Conservation (phyloP, 37 sponge, comb jelly and placozoan genomes). For the Amphimedon queenslandica region DNA sequence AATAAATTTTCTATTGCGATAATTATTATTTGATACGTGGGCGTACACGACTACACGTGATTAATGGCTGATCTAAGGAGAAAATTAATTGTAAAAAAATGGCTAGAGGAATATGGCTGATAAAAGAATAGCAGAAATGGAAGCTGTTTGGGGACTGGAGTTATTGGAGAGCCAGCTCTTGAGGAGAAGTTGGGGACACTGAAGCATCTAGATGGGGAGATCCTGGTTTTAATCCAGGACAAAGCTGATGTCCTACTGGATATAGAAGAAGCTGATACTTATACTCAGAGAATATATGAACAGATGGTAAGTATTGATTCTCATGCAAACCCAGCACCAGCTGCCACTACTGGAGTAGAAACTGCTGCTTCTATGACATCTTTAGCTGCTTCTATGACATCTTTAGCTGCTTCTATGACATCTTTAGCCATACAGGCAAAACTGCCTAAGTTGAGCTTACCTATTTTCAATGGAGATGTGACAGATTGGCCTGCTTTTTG, state of each 20-base stretch:
- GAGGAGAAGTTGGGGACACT: not conserved
- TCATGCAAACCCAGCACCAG: not conserved
- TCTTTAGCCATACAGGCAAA: too few relatives aligned
- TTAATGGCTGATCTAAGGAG: too few relatives aligned
- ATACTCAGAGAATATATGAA: not conserved
- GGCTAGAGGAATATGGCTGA: too few relatives aligned
- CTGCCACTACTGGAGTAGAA: not conserved
- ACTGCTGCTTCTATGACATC: not conserved
- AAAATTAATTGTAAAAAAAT: too few relatives aligned
- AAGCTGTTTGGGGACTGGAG: too few relatives aligned
- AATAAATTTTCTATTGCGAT: too few relatives aligned
- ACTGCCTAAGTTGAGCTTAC: not conserved
- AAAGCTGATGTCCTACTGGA: not conserved
- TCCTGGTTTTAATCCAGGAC: not conserved
- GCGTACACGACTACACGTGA: too few relatives aligned
- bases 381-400: too few relatives aligned
- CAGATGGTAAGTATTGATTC: not conserved
- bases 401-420: too few relatives aligned
- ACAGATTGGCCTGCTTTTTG: not conserved
- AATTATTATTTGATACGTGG: too few relatives aligned
- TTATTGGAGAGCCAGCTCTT: not conserved
- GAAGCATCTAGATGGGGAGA: too few relatives aligned
- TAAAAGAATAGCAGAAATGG: too few relatives aligned
- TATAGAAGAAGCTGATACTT: not conserved
- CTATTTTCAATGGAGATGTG: not conserved